Evolutionary conservation across 2,113 vertebrate species (phyloP).

Genomic region (Psettodes erumei): DNA sequence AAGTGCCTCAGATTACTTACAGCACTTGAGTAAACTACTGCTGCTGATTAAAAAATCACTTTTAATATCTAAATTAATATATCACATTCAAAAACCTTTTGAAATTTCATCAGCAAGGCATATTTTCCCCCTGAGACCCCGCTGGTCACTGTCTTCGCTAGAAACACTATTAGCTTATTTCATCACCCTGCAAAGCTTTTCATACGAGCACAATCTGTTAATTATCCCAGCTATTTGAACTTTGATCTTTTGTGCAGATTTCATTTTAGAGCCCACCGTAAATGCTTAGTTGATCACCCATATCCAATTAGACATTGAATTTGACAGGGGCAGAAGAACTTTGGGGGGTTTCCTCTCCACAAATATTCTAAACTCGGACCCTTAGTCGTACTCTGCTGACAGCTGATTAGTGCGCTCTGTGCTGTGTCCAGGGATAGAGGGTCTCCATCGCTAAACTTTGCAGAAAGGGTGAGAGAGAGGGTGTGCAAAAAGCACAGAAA

Average conservation of each 20-base stretch:
- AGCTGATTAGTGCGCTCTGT: constrained; percentile 73
- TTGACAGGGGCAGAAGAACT: constrained; percentile 67
- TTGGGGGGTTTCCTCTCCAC: constrained; percentile 46
- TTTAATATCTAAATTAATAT: neutral
- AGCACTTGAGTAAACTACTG: neutral
- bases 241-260: constrained; percentile 63
- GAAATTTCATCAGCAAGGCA: neutral
- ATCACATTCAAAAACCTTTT: neutral
- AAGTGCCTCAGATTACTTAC: neutral
- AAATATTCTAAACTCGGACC: constrained; percentile 49
- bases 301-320: constrained; percentile 79
- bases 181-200: constrained; percentile 31
- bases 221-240: constrained; percentile 66
- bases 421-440: constrained; percentile 52
- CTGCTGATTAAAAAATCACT: neutral
- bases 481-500: constrained; percentile 20
- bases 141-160: constrained; percentile 3
- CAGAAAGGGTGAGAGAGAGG: constrained; percentile 34
- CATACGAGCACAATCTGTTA: constrained; percentile 47
- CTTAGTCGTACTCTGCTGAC: constrained; percentile 72
- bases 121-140: neutral
- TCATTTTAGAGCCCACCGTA: constrained; percentile 59
- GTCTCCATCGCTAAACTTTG: constrained; percentile 57
- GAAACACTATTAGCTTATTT: constrained; percentile 32
- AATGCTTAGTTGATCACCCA: constrained; percentile 61